A percentile compares a stretch with the other conserved stretches of the same genome.
Evolutionary conservation across 2,888 invertebrate species (phyloP).

Genomic region (Tupiocoris notatus): DNA sequence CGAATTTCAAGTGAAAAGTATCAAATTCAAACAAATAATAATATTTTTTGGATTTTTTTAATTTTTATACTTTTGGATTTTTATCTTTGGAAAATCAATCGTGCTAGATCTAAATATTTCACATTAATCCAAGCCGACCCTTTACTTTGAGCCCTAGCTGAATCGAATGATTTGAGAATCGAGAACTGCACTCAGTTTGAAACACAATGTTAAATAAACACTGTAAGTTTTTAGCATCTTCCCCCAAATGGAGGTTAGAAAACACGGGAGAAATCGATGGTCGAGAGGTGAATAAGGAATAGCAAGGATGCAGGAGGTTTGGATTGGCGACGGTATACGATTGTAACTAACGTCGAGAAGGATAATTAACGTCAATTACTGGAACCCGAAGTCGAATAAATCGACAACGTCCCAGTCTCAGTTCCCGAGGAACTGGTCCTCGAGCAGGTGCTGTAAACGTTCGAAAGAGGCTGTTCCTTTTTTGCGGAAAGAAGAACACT

Average conservation of each 20-base stretch:
- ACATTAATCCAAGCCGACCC: no score
- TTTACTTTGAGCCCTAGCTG: no score
- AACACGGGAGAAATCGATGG: neutral
- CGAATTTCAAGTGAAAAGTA: no score
- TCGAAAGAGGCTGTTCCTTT: neutral
- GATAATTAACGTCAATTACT: conserved; percentile 40
- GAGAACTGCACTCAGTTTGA: no score
- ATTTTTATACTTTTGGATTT: no score
- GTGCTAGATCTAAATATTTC: no score
- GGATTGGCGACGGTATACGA: conserved; percentile 1
- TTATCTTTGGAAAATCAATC: no score
- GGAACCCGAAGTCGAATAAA: conserved; percentile 20
- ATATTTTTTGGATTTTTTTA: no score
- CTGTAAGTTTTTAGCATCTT: no score
- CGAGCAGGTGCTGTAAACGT: neutral
- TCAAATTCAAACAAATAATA: no score
- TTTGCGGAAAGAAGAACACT: neutral
- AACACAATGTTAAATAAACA: no score
- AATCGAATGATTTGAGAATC: no score
- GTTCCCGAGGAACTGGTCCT: neutral
- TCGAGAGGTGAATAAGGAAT: neutral
- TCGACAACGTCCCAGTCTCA: conserved; percentile 35
- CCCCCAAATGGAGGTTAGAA: neutral
- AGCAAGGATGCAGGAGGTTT: neutral
- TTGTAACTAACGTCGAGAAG: conserved; percentile 38